A percentile compares a stretch with the other conserved stretches of the same genome.
Conservation (phyloP, 2,113 vertebrate genomes). For the Scortum barcoo region DNA sequence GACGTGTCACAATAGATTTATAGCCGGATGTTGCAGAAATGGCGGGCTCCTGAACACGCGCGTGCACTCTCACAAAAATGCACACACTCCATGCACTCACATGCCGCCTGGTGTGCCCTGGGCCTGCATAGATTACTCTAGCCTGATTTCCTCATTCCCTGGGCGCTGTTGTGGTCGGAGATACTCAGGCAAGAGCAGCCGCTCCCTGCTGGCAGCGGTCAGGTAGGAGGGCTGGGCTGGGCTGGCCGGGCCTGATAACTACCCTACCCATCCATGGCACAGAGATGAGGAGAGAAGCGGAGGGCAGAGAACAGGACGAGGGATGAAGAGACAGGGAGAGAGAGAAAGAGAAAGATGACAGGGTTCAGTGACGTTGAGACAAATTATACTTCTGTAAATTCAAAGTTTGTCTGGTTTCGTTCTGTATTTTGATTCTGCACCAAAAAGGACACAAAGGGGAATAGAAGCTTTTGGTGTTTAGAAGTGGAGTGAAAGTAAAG, state of each 20-base stretch:
- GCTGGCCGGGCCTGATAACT: conserved; percentile 81
- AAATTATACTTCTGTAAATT: background rate
- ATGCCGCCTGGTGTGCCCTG: conserved; percentile 59
- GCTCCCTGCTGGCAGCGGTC: conserved; percentile 88
- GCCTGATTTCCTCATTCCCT: conserved; percentile 96
- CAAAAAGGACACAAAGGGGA: background rate
- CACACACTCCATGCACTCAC: conserved; percentile 31
- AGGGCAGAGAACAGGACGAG: conserved; percentile 9
- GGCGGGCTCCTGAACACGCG: conserved; percentile 80
- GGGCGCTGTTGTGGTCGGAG: conserved; percentile 94
- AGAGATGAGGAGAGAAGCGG: conserved; percentile 37
- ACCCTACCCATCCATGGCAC: conserved; percentile 45
- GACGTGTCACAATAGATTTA: conserved; percentile 99
- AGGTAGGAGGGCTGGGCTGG: conserved; percentile 86
- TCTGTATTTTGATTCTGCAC: background rate
- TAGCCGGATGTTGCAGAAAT: conserved; percentile 99
- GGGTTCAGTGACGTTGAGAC: background rate
- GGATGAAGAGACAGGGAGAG: conserved; percentile 13
- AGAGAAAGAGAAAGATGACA: background rate
- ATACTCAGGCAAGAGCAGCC: conserved; percentile 94
- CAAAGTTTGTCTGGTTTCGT: background rate
- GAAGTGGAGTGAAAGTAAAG: background rate
- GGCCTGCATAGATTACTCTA: conserved; percentile 94
- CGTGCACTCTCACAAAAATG: conserved; percentile 31
- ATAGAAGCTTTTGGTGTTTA: background rate